phyloP scores from a whole-genome alignment of 2,797 vertebrate species.

The Thunnus albacares region DNA sequence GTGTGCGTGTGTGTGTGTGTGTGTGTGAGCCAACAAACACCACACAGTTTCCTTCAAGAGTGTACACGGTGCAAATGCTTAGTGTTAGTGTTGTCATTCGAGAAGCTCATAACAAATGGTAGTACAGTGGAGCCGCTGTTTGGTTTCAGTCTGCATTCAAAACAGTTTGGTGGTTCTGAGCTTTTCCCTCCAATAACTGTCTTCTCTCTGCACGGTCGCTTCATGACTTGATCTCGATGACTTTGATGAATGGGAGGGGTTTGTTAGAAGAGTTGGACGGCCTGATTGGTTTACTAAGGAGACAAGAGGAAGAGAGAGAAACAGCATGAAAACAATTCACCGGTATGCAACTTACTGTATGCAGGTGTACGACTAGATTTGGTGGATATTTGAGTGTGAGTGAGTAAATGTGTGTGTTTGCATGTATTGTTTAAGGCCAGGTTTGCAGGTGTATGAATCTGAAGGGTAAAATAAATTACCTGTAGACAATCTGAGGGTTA shows the following conservation, averaged over 20 bases:
- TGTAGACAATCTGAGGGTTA: constrained; percentile 84
- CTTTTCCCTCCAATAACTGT: neutral
- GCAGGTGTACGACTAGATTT: neutral
- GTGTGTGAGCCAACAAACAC: neutral
- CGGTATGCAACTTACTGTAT: neutral
- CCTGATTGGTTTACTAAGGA: constrained; percentile 86
- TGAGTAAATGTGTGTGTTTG: constrained; percentile 2
- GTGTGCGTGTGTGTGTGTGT: neutral
- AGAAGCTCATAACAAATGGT: too few relatives aligned
- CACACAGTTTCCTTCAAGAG: constrained; percentile 46
- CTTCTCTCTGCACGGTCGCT: neutral
- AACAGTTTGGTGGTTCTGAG: constrained; percentile 26
- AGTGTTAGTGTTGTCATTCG: constrained; percentile 1
- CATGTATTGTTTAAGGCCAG: neutral
- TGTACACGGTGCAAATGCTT: constrained; percentile 22
- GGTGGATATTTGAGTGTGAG: neutral
- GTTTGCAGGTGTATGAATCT: neutral
- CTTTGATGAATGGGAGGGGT: constrained; percentile 93
- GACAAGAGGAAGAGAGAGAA: constrained; percentile 5
- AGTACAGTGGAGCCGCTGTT: constrained; percentile 32
- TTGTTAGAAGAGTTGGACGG: constrained; percentile 86
- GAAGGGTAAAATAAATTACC: constrained; percentile 63
- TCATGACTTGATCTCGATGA: constrained; percentile 92
- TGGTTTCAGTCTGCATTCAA: constrained; percentile 45
- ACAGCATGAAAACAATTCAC: neutral